Evolutionary conservation across 2,888 invertebrate species (phyloP).

Genomic region (Abrostola tripartita): DNA sequence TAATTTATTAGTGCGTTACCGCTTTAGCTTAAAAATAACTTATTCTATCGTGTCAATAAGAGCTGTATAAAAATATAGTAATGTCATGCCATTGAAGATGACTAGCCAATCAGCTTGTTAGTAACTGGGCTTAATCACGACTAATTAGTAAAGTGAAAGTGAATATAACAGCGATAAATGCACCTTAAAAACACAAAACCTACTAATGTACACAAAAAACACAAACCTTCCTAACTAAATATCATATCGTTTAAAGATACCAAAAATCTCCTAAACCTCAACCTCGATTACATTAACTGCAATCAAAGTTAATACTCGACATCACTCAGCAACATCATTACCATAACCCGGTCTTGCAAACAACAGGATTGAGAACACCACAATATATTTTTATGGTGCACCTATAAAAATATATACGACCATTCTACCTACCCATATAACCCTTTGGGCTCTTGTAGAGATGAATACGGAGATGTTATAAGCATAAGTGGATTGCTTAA

Average conservation of each 20-base stretch:
- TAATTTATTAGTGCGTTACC: no score
- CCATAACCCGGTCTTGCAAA: conserved; percentile 19
- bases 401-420: conserved; percentile 59
- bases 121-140: no score
- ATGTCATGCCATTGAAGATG: no score
- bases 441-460: conserved; percentile 44
- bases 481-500: conserved; percentile 49
- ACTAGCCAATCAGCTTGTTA: no score
- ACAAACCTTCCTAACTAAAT: no score
- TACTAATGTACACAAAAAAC: no score
- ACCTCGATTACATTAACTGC: conserved; percentile 17
- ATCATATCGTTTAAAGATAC: conserved; percentile 7
- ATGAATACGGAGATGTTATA: conserved; percentile 39
- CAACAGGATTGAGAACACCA: conserved; percentile 34
- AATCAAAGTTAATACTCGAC: conserved; percentile 10
- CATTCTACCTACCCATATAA: conserved; percentile 44
- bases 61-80: no score
- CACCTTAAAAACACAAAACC: no score
- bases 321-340: conserved; percentile 22
- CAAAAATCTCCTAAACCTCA: conserved; percentile 6
- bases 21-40: no score
- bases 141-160: no score
- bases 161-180: no score
- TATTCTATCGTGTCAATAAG: no score
- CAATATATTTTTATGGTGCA: conserved; percentile 60